A percentile compares a stretch with the other conserved stretches of the same genome.
Evolutionary conservation across 2,888 invertebrate species (phyloP).

Genomic region (Steinernema scapterisci): DNA sequence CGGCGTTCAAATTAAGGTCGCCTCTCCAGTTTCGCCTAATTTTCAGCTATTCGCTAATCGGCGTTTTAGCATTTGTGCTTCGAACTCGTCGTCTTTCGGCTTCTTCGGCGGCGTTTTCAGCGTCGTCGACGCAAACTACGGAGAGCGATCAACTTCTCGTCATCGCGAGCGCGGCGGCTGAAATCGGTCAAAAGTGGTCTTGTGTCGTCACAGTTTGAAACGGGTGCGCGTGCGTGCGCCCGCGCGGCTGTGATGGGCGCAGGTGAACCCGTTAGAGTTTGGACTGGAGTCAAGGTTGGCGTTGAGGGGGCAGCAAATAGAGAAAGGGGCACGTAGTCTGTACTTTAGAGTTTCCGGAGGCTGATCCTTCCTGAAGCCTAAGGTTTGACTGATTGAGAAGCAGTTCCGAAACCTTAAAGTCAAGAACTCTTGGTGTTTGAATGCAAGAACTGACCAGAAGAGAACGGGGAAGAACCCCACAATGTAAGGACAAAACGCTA

Average conservation of each 20-base stretch:
- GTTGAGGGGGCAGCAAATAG: not conserved
- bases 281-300: slow-evolving; percentile 1
- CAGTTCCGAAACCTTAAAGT: no score
- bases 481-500: not conserved
- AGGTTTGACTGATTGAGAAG: no score
- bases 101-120: not conserved
- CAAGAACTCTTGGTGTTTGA: no score
- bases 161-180: not conserved
- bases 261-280: not conserved
- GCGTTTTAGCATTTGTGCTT: not conserved
- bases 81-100: not conserved
- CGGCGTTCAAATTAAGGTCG: not conserved
- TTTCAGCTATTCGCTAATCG: not conserved
- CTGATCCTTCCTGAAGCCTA: no score
- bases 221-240: not conserved
- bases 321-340: not conserved
- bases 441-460: no score
- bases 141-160: not conserved
- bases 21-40: no score
- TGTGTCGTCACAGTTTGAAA: slow-evolving; percentile 10
- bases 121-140: not conserved
- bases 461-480: no score
- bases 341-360: not conserved
- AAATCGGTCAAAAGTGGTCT: not conserved
- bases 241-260: not conserved